Evolutionary conservation across 2,888 invertebrate genomes (phyloP).

Genomic region (Siphlonurus alternatus): DNA sequence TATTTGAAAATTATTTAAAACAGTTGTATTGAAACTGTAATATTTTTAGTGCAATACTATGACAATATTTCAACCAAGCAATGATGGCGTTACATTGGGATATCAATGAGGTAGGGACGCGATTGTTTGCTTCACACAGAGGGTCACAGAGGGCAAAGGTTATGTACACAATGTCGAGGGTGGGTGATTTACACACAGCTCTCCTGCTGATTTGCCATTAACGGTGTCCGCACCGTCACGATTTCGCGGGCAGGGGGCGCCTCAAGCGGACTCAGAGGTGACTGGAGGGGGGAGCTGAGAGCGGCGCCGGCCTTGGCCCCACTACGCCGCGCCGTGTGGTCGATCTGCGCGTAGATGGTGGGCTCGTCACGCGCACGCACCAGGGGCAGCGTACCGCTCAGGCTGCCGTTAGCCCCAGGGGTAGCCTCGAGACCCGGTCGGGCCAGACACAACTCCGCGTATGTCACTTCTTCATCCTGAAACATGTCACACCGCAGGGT

Average conservation of each 20-base stretch:
- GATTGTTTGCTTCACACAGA: background rate
- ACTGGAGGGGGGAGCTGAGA: slow-evolving; percentile 5
- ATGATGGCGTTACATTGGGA: background rate
- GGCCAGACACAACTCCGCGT: slow-evolving; percentile 32
- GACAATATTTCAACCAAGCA: background rate
- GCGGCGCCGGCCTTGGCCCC: slow-evolving; percentile 18
- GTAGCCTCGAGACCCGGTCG: slow-evolving; percentile 17
- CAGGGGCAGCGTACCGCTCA: slow-evolving; percentile 17
- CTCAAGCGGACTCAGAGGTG: slow-evolving; percentile 16
- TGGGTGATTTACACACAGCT: slow-evolving; percentile 42
- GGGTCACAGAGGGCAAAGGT: background rate
- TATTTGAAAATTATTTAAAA: background rate
- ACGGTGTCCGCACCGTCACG: slow-evolving; percentile 50
- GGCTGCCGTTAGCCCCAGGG: slow-evolving; percentile 17
- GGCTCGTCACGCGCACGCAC: slow-evolving; percentile 42
- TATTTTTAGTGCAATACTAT: background rate
- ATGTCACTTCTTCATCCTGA: slow-evolving; percentile 36
- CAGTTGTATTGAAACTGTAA: too few species aligned
- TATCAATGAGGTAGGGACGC: background rate
- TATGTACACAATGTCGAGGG: too few species aligned
- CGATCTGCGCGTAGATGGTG: slow-evolving; percentile 58
- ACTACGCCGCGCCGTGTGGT: slow-evolving; percentile 40
- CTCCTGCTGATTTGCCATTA: slow-evolving; percentile 50
- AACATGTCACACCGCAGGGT: background rate
- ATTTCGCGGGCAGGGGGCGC: slow-evolving; percentile 26